These are phyloP conservation scores for Conops quadrifasciatus DNA, from an alignment of 2,888 invertebrate genomes.

Conservation along the genomic window DNA sequence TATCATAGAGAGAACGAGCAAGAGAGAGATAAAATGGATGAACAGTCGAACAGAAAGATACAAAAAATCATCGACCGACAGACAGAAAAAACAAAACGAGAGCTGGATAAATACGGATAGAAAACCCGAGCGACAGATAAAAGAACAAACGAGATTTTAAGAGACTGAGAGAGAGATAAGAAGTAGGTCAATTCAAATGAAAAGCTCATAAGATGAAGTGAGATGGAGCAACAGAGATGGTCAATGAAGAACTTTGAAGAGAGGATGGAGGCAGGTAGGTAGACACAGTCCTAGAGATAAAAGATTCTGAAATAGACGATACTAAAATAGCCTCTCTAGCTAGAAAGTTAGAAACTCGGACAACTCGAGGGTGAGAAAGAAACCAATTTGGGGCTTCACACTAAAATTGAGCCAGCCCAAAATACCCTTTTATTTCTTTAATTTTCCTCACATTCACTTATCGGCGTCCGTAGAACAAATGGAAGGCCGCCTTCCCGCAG, in stretches of 20 bases:
- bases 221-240: neutral
- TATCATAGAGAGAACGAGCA: neutral
- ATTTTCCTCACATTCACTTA: no score
- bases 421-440: slow-evolving; percentile 3
- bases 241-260: neutral
- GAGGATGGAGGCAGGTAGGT: no score
- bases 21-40: neutral
- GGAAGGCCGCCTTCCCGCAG: no score
- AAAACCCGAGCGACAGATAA: neutral
- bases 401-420: slow-evolving; percentile 24
- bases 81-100: neutral
- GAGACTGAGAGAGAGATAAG: neutral
- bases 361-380: no score
- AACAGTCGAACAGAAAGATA: neutral
- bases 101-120: neutral
- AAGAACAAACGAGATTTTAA: neutral
- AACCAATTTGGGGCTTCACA: no score
- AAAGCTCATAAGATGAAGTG: no score
- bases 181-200: no score
- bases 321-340: no score
- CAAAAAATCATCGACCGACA: neutral
- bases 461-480: no score
- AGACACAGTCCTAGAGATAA: no score
- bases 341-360: no score
- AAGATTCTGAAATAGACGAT: no score